Evolutionary conservation across 2,113 vertebrate species (phyloP).

Genomic region (Lepidiolamprologus cunningtoni): DNA sequence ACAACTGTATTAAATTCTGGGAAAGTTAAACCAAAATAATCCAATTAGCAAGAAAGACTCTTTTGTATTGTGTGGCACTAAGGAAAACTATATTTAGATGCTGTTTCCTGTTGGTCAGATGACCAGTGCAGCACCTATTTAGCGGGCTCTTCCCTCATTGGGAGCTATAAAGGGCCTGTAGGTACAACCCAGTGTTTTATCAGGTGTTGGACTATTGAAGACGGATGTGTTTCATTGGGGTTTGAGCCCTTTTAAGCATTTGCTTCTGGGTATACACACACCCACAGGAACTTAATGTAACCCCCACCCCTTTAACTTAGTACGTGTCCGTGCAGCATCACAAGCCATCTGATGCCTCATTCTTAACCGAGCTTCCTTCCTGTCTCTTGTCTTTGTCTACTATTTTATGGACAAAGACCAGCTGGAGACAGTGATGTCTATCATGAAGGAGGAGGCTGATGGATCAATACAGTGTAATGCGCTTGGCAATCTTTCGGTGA

Average conservation of each 20-base stretch:
- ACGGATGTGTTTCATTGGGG: constrained; percentile 42
- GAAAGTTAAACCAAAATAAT: background rate
- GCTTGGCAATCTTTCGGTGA: constrained; percentile 11
- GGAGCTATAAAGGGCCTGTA: constrained; percentile 28
- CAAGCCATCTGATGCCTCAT: constrained; percentile 39
- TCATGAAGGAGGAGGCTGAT: background rate
- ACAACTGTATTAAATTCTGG: background rate
- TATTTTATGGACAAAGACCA: constrained; percentile 37
- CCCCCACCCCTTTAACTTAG: background rate
- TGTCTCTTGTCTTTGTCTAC: constrained; percentile 34
- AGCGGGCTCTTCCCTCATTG: background rate
- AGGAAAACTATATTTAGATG: background rate
- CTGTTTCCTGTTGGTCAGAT: constrained; percentile 20
- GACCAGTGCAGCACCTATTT: background rate
- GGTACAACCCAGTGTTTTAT: constrained; percentile 36
- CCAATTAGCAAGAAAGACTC: background rate
- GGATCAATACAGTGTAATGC: constrained; percentile 31
- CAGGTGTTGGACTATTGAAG: constrained; percentile 47
- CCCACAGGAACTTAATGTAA: constrained; percentile 26
- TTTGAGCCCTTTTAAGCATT: constrained; percentile 34
- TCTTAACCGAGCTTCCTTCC: constrained; percentile 34
- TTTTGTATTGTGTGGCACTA: background rate
- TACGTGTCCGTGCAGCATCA: constrained; percentile 3
- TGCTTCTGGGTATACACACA: constrained; percentile 37
- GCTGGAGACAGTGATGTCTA: background rate